phyloP scores from a whole-genome alignment of 2,113 vertebrate genomes.

The Lepisosteus osseus region DNA sequence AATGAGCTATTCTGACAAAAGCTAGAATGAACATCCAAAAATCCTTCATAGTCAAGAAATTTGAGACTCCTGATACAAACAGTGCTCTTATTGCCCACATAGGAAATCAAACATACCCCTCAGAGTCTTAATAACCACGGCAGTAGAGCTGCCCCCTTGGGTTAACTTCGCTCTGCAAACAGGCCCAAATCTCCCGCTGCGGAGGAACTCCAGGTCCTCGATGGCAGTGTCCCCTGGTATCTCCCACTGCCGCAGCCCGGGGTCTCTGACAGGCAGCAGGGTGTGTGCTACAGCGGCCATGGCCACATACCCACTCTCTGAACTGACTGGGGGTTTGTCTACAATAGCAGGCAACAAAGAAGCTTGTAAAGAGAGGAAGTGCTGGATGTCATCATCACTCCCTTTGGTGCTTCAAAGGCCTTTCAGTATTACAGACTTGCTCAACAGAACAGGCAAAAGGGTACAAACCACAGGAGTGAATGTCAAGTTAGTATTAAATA shows the following conservation, averaged over 20 bases:
- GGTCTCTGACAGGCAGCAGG: slow-evolving; percentile 18
- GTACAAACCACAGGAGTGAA: too few relatives aligned
- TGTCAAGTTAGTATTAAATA: too few relatives aligned
- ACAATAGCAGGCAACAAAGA: not conserved
- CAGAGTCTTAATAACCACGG: slow-evolving; percentile 52
- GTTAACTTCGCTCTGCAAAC: slow-evolving; percentile 50
- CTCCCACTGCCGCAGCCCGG: slow-evolving; percentile 41
- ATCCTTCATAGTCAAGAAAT: too few relatives aligned
- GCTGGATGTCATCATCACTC: too few relatives aligned
- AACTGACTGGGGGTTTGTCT: not conserved
- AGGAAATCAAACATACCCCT: slow-evolving; percentile 32
- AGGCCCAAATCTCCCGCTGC: slow-evolving; percentile 49
- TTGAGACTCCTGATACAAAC: too few relatives aligned
- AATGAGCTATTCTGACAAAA: too few relatives aligned
- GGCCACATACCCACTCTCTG: slow-evolving; percentile 25
- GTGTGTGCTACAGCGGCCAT: slow-evolving; percentile 1
- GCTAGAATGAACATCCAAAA: too few relatives aligned
- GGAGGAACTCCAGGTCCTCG: slow-evolving; percentile 46
- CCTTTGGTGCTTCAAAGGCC: too few relatives aligned
- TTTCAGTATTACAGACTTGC: too few relatives aligned
- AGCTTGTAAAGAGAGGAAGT: not conserved
- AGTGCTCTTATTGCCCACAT: too few relatives aligned
- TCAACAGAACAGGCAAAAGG: not conserved
- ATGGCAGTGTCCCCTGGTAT: slow-evolving; percentile 43
- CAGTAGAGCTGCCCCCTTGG: slow-evolving; percentile 25